Evolutionary conservation across 2,113 vertebrate species (phyloP).

Genomic region (Nothobranchius kuhntae): DNA sequence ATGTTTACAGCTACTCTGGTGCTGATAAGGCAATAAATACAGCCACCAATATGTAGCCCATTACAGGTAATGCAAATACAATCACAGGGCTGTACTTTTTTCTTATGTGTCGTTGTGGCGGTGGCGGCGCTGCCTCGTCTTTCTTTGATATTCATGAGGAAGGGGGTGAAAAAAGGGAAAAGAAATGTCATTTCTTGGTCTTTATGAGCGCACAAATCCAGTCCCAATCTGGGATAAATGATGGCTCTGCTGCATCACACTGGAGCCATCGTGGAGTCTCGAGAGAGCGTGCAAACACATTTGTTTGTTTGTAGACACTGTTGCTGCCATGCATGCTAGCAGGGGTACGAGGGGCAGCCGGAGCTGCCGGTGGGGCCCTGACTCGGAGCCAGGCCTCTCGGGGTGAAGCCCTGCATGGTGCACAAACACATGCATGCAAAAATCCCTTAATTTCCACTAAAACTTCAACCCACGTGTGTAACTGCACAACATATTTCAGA

Average conservation of each 20-base stretch:
- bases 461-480: background rate
- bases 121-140: slow-evolving; percentile 30
- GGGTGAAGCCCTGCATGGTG: slow-evolving; percentile 27
- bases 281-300: slow-evolving; percentile 27
- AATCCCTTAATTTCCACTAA: background rate
- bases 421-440: background rate
- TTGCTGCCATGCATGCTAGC: slow-evolving; percentile 25
- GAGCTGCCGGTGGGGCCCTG: slow-evolving; percentile 25
- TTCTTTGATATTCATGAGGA: slow-evolving; percentile 73
- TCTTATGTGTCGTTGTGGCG: slow-evolving; percentile 54
- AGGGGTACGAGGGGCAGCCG: slow-evolving; percentile 1
- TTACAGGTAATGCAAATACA: slow-evolving; percentile 81
- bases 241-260: slow-evolving; percentile 52
- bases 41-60: slow-evolving; percentile 59
- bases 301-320: slow-evolving; percentile 31
- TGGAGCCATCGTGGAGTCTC: slow-evolving; percentile 14
- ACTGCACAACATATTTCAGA: background rate
- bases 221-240: slow-evolving; percentile 73
- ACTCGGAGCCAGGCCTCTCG: slow-evolving; percentile 48
- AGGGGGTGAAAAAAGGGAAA: slow-evolving; percentile 51
- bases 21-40: slow-evolving; percentile 69
- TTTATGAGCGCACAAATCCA: slow-evolving; percentile 65
- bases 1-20: slow-evolving; percentile 55
- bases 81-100: slow-evolving; percentile 76
- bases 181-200: slow-evolving; percentile 55